phyloP scores from a whole-genome alignment of 2,797 vertebrate species.

The Simalia tracyae region DNA sequence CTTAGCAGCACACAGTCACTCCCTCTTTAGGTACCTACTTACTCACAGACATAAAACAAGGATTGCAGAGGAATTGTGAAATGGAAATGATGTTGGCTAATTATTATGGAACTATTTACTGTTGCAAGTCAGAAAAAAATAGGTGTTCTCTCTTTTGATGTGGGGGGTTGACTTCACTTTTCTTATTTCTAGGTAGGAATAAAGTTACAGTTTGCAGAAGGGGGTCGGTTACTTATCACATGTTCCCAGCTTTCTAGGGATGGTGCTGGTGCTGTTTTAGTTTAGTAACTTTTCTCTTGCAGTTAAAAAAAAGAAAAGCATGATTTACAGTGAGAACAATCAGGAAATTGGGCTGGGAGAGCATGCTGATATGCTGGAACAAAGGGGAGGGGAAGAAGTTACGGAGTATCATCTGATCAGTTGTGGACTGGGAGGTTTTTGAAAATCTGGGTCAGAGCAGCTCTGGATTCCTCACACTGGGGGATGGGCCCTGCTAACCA shows the following conservation, averaged over 20 bases:
- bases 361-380: neutral
- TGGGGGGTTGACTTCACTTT: neutral
- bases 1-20: neutral
- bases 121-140: neutral
- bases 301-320: neutral
- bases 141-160: neutral
- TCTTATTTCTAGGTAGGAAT: neutral
- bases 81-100: neutral
- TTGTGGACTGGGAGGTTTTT: slow-evolving; percentile 1
- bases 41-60: neutral
- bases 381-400: neutral
- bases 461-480: neutral
- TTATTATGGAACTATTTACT: neutral
- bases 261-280: neutral
- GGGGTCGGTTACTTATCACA: neutral
- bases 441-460: slow-evolving; percentile 36
- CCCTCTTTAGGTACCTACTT: neutral
- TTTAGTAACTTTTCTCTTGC: neutral
- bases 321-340: neutral
- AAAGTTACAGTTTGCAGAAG: neutral
- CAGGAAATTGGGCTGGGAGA: neutral
- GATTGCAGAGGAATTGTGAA: neutral
- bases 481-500: neutral
- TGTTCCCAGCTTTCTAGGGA: neutral
- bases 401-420: slow-evolving; percentile 6